These are phyloP conservation scores for Eleutherodactylus coqui DNA, from an alignment of 2,797 vertebrate genomes.

Conservation along the genomic window DNA sequence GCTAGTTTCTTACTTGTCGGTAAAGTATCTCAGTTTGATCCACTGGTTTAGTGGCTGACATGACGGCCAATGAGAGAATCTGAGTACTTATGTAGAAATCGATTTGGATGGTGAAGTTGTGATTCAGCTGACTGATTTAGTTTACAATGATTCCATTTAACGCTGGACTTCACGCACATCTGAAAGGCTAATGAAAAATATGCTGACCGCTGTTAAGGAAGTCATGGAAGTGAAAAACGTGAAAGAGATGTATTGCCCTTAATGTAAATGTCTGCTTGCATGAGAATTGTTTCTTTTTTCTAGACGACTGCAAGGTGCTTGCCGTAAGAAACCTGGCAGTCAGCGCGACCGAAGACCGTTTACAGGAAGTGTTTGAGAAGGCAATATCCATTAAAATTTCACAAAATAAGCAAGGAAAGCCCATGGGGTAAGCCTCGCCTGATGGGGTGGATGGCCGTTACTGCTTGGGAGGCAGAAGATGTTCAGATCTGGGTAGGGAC, in stretches of 20 bases:
- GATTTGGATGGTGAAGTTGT: constrained; percentile 80
- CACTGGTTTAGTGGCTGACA: too few species aligned
- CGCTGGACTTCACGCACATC: too few species aligned
- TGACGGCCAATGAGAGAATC: constrained; percentile 19
- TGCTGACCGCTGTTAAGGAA: background rate
- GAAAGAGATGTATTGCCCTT: too few species aligned
- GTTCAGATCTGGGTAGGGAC: too few species aligned
- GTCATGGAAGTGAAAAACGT: too few species aligned
- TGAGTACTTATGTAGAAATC: constrained; percentile 63
- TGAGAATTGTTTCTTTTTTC: too few species aligned
- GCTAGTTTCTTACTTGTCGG: background rate
- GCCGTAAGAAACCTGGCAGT: constrained; percentile 94
- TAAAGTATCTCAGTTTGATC: too few species aligned
- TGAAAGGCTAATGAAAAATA: too few species aligned
- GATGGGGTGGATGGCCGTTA: rapidly evolving
- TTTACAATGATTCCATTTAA: too few species aligned
- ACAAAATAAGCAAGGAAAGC: constrained; percentile 86
- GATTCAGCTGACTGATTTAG: too few species aligned
- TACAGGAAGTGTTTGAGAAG: constrained; percentile 92
- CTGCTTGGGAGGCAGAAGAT: background rate
- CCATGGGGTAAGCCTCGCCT: constrained; percentile 81
- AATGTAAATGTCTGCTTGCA: too few species aligned
- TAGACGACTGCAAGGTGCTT: constrained; percentile 82
- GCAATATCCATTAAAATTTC: constrained; percentile 88
- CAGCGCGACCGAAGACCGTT: constrained; percentile 85